phyloP scores from a whole-genome alignment of 2,888 invertebrate species.

The Oxyteleia sp. region DNA sequence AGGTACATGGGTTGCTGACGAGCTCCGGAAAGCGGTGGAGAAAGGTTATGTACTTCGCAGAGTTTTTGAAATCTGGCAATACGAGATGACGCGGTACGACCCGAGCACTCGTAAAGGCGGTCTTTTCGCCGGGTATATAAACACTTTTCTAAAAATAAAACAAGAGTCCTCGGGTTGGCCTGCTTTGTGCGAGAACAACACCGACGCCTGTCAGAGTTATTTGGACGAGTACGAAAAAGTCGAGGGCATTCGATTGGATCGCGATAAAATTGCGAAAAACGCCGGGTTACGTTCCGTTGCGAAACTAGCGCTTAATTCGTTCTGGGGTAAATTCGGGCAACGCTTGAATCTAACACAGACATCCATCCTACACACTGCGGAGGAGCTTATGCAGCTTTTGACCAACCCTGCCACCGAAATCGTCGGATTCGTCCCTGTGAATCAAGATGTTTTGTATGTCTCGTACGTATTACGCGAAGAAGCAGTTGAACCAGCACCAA shows the following conservation, averaged over 20 bases:
- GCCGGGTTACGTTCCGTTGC: conserved; percentile 12
- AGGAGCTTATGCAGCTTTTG: neutral
- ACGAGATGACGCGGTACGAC: conserved; percentile 20
- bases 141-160: conserved; percentile 33
- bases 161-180: conserved; percentile 33
- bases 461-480: too few relatives aligned
- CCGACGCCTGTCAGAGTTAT: too few relatives aligned
- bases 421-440: neutral
- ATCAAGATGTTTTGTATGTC: neutral
- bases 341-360: conserved; percentile 12
- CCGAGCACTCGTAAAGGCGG: neutral
- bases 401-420: neutral
- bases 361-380: neutral
- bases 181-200: too few relatives aligned
- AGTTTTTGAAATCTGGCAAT: conserved; percentile 44
- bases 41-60: conserved; percentile 3
- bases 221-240: neutral
- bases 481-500: neutral
- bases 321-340: conserved; percentile 41
- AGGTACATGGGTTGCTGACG: conserved; percentile 21
- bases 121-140: conserved; percentile 38
- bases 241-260: conserved; percentile 11
- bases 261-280: conserved; percentile 5
- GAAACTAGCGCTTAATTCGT: conserved; percentile 30
- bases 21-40: conserved; percentile 3